Conservation (phyloP, 1,140 invertebrate genomes). For the Psilanteris sp. region DNA sequence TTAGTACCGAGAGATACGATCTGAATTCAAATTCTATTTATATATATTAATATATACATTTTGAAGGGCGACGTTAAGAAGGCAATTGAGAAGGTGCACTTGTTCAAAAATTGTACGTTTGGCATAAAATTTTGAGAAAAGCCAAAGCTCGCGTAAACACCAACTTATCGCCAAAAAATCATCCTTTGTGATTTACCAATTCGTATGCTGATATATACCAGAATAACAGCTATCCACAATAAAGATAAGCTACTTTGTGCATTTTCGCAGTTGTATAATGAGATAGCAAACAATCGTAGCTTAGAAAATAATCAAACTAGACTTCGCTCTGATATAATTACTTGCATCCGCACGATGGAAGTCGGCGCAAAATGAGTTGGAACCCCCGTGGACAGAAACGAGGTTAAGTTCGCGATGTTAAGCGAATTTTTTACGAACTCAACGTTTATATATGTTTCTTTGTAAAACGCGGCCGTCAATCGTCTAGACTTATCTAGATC, state of each 20-base stretch:
- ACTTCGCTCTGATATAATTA: slow-evolving; percentile 56
- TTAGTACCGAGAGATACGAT: no score
- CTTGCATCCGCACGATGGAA: slow-evolving; percentile 13
- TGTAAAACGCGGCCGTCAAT: slow-evolving; percentile 43
- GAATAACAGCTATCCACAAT: slow-evolving; percentile 42
- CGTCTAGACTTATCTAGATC: slow-evolving; percentile 51
- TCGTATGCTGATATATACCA: slow-evolving; percentile 36
- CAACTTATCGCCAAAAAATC: slow-evolving; percentile 40
- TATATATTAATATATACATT: no score
- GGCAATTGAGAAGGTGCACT: no score
- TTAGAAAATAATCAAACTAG: slow-evolving; percentile 61
- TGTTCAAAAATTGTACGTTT: background rate
- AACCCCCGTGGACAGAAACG: slow-evolving; percentile 53
- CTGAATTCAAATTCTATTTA: no score
- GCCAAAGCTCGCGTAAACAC: slow-evolving; percentile 28
- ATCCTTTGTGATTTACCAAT: slow-evolving; percentile 48
- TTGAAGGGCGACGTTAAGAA: no score
- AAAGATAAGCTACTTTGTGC: slow-evolving; percentile 37
- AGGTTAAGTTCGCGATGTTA: slow-evolving; percentile 59
- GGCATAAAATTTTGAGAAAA: slow-evolving; percentile 29
- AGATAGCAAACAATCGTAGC: slow-evolving; percentile 51
- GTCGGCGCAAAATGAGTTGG: slow-evolving; percentile 16
- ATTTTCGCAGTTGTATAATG: slow-evolving; percentile 45
- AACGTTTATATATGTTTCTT: slow-evolving; percentile 18
- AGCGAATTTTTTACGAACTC: slow-evolving; percentile 6